These are phyloP conservation scores for Drosophila planitibia DNA, from an alignment of 2,888 invertebrate species.

Conservation along the genomic window DNA sequence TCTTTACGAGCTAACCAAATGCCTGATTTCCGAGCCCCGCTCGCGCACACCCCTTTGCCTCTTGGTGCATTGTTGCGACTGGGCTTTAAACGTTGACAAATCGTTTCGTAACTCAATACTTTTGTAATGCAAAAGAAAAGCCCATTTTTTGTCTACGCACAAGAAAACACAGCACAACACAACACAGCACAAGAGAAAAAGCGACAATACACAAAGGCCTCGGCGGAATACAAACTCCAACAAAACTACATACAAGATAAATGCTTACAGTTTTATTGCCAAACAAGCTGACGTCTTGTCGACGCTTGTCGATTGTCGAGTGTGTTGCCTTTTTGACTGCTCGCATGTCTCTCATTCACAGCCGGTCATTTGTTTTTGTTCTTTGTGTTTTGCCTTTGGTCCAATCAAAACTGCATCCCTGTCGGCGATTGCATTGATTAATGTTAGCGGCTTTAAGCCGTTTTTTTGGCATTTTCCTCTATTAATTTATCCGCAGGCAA, in stretches of 20 bases:
- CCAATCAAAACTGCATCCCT: conserved; percentile 63
- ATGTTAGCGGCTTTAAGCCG: conserved; percentile 40
- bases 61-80: conserved; percentile 14
- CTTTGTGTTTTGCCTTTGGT: neutral
- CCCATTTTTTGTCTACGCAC: conserved; percentile 74
- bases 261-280: conserved; percentile 81
- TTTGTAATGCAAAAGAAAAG: conserved; percentile 77
- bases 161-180: conserved; percentile 37
- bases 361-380: conserved; percentile 46
- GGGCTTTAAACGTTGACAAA: conserved; percentile 76
- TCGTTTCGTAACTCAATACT: conserved; percentile 79
- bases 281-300: conserved; percentile 73
- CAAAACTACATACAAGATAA: conserved; percentile 68
- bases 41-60: neutral
- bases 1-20: conserved; percentile 75
- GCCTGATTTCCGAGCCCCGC: conserved; percentile 40
- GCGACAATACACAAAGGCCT: conserved; percentile 50
- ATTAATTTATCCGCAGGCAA: conserved; percentile 50
- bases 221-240: conserved; percentile 20
- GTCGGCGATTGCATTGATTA: conserved; percentile 68
- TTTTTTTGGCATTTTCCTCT: conserved; percentile 22
- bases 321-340: conserved; percentile 27
- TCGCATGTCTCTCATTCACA: conserved; percentile 21
- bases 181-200: conserved; percentile 18
- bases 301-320: conserved; percentile 47